Evolutionary conservation across 35 echinoderm and acorn worm species (phyloP), one percentile per base, ranked within the genome.

Genomic region (Ophioderma brevispina): DNA sequence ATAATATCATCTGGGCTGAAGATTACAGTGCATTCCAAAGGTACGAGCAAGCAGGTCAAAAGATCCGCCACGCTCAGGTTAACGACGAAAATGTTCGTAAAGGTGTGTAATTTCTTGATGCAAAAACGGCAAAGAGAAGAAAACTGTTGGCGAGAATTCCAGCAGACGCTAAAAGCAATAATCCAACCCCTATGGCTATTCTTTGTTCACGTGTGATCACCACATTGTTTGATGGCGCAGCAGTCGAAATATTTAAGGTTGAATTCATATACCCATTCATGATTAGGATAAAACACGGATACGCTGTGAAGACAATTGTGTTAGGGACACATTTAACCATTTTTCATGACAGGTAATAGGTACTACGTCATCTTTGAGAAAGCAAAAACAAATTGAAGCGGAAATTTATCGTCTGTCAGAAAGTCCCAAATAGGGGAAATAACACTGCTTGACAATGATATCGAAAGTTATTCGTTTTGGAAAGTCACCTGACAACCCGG

Each of bases 71-170:
- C 89, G 6, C 86, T 88, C 4, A 97, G 80, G 85, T 97, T 97
- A 11, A 97, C 95, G 0, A 97, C 95, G 70, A 94, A 97, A 4
- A 94, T 88, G 55, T 97, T 97, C 1, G 92, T 97, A 32, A 97
- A 87, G 14, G 95, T 97, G 34, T 92, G 88, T 28, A 97, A 89
- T 92, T 94, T 32, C 76, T 77, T 28, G 90, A 97, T 0, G 94
- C 37, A 13, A 97, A 31, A 3, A 97, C 92, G 10, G 92, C 92
- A 0, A 97, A 40, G 25, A 97, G 90, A 21, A 97, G 88, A 23
- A 97, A 64, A 18, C 81, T 80, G 56, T 97, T 97, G 21, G 92
- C 95, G 80, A 94, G 46, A 28, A 94, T 76, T 1, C 95, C 92
- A 31, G 80, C 25, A 0, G 90, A 56, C 0, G 76, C 35, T 23